Base-by-base conservation (phyloP, 37 sponge, comb jelly and placozoan species). In the Aphrocallistes beatrix region DNA sequence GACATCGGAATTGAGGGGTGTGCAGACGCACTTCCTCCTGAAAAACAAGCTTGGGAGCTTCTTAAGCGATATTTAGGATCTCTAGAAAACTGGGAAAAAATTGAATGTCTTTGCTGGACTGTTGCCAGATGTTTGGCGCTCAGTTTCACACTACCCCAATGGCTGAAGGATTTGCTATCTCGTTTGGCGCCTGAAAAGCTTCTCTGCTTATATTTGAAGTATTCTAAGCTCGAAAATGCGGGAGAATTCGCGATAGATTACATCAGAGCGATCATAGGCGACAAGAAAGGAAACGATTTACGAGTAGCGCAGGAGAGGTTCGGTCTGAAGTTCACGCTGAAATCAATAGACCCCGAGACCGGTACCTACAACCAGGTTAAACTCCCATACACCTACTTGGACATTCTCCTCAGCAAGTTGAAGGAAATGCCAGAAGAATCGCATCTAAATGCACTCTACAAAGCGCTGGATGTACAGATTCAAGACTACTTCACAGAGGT, bases 401-500 rank as follows among this genome's bases (percentile, higher is more conserved):
- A 60, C n/a, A 19, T 60, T 3, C 21, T 60, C 28, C 75, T 60
- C 10, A 60, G 75, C 75, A 30, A 60, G 75, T 30, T 60, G 75
- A 60, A 13, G 21, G n/a, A 60, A 60, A 60, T 32, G 34, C 75
- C 75, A 32, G 75, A 60, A 13, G 75, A 60, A 25, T 60, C 75
- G n/a, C 75, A 60, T 60, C n/a, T 60, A 60, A 19, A 60, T 60
- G 75, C 28, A 60, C n/a, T 60, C 10, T 60, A 60, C 75, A 30
- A 60, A 60, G 75, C 75, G 34, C 75, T 60, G 10, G 75, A 60
- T 25, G 3, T 60, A 28, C 75, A 60, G 75, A 8, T 60, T 25
- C 75, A 60, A 60, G 75, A 60, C n/a, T 60, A 60, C n/a, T 60
- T 60, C n/a, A 60, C 75, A 32, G 75, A 60, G 21, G 10, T 60